Percentiles rank a stretch among this genome's conserved stretches.
Conservation (phyloP, 1,140 invertebrate species). For the Ceratina japonica region DNA sequence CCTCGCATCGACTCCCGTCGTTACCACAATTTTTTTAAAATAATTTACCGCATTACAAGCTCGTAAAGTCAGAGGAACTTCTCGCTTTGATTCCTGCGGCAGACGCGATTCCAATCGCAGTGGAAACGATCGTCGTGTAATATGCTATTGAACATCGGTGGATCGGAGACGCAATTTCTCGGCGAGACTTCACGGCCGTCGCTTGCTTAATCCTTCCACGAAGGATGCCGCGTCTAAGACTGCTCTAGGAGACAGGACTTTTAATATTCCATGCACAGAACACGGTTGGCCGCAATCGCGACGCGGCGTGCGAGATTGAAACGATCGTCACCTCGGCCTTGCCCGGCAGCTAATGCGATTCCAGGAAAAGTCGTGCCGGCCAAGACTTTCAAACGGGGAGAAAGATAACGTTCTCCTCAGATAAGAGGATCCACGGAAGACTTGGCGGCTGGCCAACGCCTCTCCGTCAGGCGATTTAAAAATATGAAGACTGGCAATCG, state of each 20-base stretch:
- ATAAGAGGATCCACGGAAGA: slow-evolving; percentile 47
- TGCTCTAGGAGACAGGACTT: slow-evolving; percentile 13
- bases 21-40: not conserved
- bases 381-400: slow-evolving; percentile 53
- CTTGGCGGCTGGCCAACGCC: slow-evolving; percentile 42
- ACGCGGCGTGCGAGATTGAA: slow-evolving; percentile 48
- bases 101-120: not conserved
- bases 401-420: slow-evolving; percentile 53
- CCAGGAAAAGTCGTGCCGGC: slow-evolving; percentile 49
- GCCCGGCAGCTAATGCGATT: slow-evolving; percentile 56
- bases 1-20: not conserved
- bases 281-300: slow-evolving; percentile 19
- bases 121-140: not conserved
- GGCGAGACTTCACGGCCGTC: slow-evolving; percentile 21
- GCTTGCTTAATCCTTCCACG: slow-evolving; percentile 43
- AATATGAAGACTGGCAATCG: too few species aligned
- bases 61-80: not conserved
- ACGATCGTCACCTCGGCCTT: slow-evolving; percentile 65
- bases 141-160: not conserved
- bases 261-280: slow-evolving; percentile 39
- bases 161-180: slow-evolving; percentile 24
- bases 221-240: slow-evolving; percentile 34
- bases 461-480: not conserved
- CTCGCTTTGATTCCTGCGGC: not conserved
- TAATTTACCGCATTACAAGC: too few species aligned